Evolutionary conservation across 64 coral and sea anemone species (phyloP).

Genomic region (Platygyra sinensis): DNA sequence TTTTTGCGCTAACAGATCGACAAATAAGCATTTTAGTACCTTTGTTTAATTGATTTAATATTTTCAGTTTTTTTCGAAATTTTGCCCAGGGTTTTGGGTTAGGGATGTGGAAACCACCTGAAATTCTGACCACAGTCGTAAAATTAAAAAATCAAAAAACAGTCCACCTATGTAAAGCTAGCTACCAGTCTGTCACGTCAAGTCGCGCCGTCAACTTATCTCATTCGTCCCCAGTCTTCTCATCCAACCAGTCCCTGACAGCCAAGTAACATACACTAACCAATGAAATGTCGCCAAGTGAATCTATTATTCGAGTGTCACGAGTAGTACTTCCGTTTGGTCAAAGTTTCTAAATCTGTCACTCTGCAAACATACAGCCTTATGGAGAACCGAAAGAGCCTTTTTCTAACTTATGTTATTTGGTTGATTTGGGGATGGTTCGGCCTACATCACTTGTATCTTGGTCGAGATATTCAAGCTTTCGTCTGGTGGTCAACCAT

Average conservation of each 20-base stretch:
- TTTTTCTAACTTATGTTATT: constrained; percentile 86
- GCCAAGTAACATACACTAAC: constrained; percentile 56
- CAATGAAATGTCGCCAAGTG: constrained; percentile 43
- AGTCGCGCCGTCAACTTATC: background rate
- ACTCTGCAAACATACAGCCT: background rate
- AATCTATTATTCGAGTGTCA: background rate
- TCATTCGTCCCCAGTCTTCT: background rate
- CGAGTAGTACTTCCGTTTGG: background rate
- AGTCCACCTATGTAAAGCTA: too few species aligned
- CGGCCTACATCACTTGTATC: constrained; percentile 94
- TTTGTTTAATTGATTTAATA: too few species aligned
- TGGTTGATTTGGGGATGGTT: constrained; percentile 94
- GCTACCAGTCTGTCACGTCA: background rate
- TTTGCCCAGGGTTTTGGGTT: too few species aligned
- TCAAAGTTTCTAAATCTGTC: background rate
- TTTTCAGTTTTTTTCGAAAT: too few species aligned
- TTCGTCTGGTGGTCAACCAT: constrained; percentile 98
- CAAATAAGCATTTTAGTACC: too few species aligned
- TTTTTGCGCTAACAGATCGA: too few species aligned
- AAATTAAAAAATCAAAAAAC: too few species aligned
- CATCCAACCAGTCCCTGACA: constrained; percentile 62
- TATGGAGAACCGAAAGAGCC: constrained; percentile 83
- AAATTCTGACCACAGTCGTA: too few species aligned
- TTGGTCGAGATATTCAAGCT: constrained; percentile 95
- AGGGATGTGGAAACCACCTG: too few species aligned